These are phyloP conservation scores for Drosophila lacicola DNA, from an alignment of 2,888 invertebrate genomes.

Conservation along the genomic window DNA sequence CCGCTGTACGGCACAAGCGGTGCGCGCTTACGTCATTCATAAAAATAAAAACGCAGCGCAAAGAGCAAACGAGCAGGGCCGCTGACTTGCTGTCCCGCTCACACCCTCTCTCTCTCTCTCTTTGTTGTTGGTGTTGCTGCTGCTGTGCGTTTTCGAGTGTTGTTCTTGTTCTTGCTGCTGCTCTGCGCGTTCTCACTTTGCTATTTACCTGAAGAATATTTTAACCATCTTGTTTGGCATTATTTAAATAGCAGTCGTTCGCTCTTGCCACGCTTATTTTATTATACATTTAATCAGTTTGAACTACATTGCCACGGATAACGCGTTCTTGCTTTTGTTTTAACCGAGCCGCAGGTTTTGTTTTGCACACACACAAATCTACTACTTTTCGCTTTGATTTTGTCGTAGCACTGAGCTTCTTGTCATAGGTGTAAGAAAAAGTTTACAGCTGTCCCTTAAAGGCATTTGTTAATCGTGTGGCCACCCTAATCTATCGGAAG, in stretches of 20 bases:
- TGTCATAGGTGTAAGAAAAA: constrained; percentile 16
- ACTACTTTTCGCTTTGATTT: constrained; percentile 17
- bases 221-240: constrained; percentile 77
- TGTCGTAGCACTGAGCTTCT: constrained; percentile 33
- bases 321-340: constrained; percentile 31
- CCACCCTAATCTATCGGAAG: constrained; percentile 27
- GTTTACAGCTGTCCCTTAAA: constrained; percentile 5
- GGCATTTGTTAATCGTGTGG: constrained; percentile 6
- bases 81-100: constrained; percentile 31
- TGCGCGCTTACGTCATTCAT: constrained; percentile 77
- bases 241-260: constrained; percentile 34
- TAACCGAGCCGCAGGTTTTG: constrained; percentile 35
- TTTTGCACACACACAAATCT: constrained; percentile 36
- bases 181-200: constrained; percentile 20
- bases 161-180: constrained; percentile 30
- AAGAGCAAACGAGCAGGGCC: constrained; percentile 43
- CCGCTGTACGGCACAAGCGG: constrained; percentile 48
- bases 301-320: constrained; percentile 49
- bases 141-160: constrained; percentile 33
- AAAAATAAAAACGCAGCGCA: constrained; percentile 69
- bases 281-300: constrained; percentile 27
- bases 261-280: constrained; percentile 37
- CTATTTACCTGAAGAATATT: constrained; percentile 76
- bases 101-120: constrained; percentile 15
- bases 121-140: constrained; percentile 17